phyloP scores from a whole-genome alignment of 2,888 invertebrate genomes.

The Dynastes maya region DNA sequence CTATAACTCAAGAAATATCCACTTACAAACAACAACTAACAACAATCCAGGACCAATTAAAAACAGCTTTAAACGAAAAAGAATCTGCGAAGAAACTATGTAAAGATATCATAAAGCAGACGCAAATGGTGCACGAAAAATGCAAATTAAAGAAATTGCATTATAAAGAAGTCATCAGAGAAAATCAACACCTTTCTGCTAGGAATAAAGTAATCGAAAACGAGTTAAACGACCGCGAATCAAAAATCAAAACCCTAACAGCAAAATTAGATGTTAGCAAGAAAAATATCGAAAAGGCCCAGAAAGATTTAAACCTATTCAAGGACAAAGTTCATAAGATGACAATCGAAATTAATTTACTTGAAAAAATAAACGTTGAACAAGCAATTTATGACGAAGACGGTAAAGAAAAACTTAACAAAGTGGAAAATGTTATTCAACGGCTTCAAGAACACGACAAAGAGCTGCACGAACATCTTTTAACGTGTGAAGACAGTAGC shows the following conservation, averaged over 20 bases:
- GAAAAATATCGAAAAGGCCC: conserved; percentile 18
- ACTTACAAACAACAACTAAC: conserved; percentile 4
- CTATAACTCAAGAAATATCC: conserved; percentile 4
- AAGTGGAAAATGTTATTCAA: neutral
- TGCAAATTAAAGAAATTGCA: conserved; percentile 36
- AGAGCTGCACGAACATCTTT: conserved; percentile 17
- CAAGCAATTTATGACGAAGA: conserved; percentile 34
- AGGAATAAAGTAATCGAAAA: conserved; percentile 16
- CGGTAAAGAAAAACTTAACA: conserved; percentile 8
- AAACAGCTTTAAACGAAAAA: conserved; percentile 15
- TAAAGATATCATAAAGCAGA: conserved; percentile 36
- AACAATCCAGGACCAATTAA: neutral
- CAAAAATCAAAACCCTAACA: conserved; percentile 5
- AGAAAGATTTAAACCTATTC: conserved; percentile 20
- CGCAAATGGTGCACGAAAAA: conserved; percentile 35
- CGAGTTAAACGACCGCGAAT: conserved; percentile 22
- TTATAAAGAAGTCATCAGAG: conserved; percentile 32
- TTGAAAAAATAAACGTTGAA: conserved; percentile 36
- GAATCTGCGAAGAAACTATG: conserved; percentile 4
- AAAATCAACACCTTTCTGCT: conserved; percentile 27
- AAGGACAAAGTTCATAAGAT: conserved; percentile 27
- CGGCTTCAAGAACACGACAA: conserved; percentile 7
- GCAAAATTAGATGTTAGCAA: conserved; percentile 16
- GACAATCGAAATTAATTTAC: conserved; percentile 37
- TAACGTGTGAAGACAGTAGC: neutral